phyloP scores from a whole-genome alignment of 2,113 vertebrate genomes.

The Dascyllus trimaculatus region DNA sequence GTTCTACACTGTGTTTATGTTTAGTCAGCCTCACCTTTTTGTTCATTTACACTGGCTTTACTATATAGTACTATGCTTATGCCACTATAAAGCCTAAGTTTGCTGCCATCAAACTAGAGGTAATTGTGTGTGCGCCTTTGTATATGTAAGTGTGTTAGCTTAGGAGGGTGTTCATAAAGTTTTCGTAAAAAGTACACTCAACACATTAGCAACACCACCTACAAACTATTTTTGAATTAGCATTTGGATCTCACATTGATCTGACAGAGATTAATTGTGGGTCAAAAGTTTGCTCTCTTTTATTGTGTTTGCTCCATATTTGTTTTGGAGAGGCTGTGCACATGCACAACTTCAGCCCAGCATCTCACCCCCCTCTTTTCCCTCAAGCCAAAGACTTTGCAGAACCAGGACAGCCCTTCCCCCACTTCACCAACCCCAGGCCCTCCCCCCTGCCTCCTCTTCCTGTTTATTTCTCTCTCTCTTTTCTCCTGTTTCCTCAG shows the following conservation, averaged over 20 bases:
- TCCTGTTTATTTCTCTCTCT: constrained; percentile 83
- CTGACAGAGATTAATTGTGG: constrained; percentile 33
- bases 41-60: not conserved
- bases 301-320: constrained; percentile 59
- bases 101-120: not conserved
- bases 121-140: not conserved
- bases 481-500: constrained; percentile 63
- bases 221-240: not conserved
- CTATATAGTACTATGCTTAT: too few relatives aligned
- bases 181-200: constrained; percentile 4
- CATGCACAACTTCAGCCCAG: constrained; percentile 54
- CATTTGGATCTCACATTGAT: constrained; percentile 14
- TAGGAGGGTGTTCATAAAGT: not conserved
- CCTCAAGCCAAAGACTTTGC: constrained; percentile 60
- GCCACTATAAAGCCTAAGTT: not conserved
- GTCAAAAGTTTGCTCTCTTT: constrained; percentile 53
- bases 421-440: constrained; percentile 38
- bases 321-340: constrained; percentile 71
- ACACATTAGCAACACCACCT: constrained; percentile 1
- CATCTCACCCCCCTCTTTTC: not conserved
- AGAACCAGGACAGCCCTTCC: constrained; percentile 68
- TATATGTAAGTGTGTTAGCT: constrained; percentile 6
- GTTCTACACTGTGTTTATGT: not conserved
- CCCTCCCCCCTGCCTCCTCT: constrained; percentile 70
- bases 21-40: not conserved